Evolutionary conservation across 2,888 invertebrate species (phyloP), one percentile per base, ranked within the genome.

Genomic region (Allygus modestus): DNA sequence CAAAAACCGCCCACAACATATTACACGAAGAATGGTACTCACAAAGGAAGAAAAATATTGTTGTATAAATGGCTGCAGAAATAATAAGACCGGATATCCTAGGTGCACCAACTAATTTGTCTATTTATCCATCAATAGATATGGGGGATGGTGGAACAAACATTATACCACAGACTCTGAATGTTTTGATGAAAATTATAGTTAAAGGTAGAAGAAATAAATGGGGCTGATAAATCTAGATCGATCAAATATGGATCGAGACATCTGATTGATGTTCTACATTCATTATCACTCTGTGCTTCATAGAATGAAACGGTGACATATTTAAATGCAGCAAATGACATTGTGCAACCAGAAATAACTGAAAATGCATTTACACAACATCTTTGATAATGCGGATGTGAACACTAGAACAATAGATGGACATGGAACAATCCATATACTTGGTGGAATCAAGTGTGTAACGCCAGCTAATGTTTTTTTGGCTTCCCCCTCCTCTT

Each of bases 61-160:
- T 51, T 51, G 51, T 51, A 51, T 2, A 51, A 51, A 51, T 51
- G 51, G 51, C 51, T 51, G 51, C 51, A 51, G 51, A 51, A 51
- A 12, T 51, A 51, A 51, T 17, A 12, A 51, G 51, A n/a, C 11
- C 4, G 51, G 51, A 51, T 51, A 51, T 51, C 51, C 9, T 5
- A 51, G 51, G 51, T 51, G 15, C 51, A 51, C 51, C 51, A 51
- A 51, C 15, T 51, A 15, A 51, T 51, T 9, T 51, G 51, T 51
- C 51, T 51, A 51, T 51, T 51, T 51, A 51, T 51, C 51, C n/a
- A 51, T 51, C 51, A 51, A 51, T 51, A 51, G 51, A 51, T 51
- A 51, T 51, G 51, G 51, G 51, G 15, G 51, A 51, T 15, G 51
- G 51, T 5, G 51, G 51, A 51, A 51, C 51, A 51, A 51, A 51